Percentiles rank a stretch among this genome's conserved stretches.
Conservation (phyloP, 1,140 invertebrate species). For the Trichogramma pretiosum region DNA sequence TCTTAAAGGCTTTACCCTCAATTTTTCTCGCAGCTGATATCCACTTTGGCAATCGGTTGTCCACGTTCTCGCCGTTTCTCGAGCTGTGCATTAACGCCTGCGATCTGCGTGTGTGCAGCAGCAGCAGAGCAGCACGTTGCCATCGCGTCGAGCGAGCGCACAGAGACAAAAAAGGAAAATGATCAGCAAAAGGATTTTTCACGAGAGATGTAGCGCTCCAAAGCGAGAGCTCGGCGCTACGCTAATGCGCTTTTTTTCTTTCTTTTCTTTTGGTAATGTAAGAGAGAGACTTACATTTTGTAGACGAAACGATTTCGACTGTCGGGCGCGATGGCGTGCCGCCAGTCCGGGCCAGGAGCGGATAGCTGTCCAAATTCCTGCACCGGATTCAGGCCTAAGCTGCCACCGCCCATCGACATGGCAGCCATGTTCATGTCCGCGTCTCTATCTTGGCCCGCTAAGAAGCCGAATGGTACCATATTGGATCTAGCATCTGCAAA, state of each 20-base stretch:
- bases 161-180: background rate
- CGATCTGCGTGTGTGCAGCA: conserved; percentile 1
- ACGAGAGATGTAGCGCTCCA: too few relatives aligned
- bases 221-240: too few relatives aligned
- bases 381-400: conserved; percentile 8
- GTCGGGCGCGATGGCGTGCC: conserved; percentile 3
- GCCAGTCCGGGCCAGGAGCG: conserved; percentile 8
- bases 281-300: conserved; percentile 16
- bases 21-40: conserved; percentile 11
- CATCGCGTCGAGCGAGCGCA: background rate
- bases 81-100: conserved; percentile 4
- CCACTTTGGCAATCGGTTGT: conserved; percentile 15
- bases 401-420: conserved; percentile 11
- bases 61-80: conserved; percentile 4
- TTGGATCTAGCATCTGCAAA: conserved; percentile 13
- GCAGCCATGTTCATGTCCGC: conserved; percentile 13
- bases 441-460: conserved; percentile 9
- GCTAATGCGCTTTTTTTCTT: too few relatives aligned
- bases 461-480: conserved; percentile 16
- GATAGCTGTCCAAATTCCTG: conserved; percentile 13
- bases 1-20: conserved; percentile 16
- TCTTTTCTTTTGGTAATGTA: too few relatives aligned
- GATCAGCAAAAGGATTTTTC: too few relatives aligned
- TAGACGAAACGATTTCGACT: conserved; percentile 12
- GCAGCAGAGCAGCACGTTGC: background rate